Evolutionary conservation across 2,888 invertebrate genomes (phyloP).

Genomic region (Noctuana brunneofusca): DNA sequence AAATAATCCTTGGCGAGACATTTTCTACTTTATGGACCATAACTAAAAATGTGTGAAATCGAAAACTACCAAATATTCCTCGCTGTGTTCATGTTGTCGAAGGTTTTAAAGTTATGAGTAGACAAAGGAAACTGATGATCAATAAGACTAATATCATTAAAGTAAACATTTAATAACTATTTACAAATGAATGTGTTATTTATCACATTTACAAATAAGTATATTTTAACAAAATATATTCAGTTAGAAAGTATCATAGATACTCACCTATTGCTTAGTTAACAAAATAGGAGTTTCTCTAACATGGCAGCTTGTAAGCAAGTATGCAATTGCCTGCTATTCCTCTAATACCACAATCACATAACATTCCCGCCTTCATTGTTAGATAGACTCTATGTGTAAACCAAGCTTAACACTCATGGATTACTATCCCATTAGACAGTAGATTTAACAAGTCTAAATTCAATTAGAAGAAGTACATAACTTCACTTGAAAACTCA

Average conservation of each 20-base stretch:
- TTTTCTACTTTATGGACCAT: too few relatives aligned
- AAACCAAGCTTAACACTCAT: constrained; percentile 1
- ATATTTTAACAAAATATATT: constrained; percentile 72
- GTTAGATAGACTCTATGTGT: neutral
- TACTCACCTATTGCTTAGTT: constrained; percentile 53
- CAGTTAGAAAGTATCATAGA: constrained; percentile 51
- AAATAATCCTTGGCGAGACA: too few relatives aligned
- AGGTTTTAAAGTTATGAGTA: neutral
- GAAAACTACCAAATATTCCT: too few relatives aligned
- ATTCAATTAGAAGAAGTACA: neutral
- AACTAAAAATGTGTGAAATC: too few relatives aligned
- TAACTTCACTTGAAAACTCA: neutral
- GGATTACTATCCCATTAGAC: neutral
- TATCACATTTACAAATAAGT: constrained; percentile 75
- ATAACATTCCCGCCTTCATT: neutral
- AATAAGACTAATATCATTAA: constrained; percentile 37
- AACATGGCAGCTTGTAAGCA: neutral
- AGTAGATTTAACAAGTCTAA: neutral
- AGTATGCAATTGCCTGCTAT: neutral
- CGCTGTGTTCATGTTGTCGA: too few relatives aligned
- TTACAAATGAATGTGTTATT: constrained; percentile 70
- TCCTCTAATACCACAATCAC: neutral
- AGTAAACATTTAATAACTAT: constrained; percentile 79
- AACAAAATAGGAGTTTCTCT: neutral
- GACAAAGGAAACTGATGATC: neutral